phyloP scores from a whole-genome alignment of 2,113 vertebrate genomes.

The Mus spicilegus region DNA sequence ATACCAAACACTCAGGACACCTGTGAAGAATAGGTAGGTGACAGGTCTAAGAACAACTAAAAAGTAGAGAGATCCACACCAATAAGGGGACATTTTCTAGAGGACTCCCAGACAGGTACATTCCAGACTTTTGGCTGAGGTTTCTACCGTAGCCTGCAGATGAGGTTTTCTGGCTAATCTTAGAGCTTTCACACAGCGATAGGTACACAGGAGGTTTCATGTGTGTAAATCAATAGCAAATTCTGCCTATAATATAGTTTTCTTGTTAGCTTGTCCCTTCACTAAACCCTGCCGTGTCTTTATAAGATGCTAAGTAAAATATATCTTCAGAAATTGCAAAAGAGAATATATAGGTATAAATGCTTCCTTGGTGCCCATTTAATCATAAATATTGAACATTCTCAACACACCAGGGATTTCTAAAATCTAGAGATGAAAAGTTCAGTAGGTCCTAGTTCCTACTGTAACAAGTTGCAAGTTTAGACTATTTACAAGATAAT shows the following conservation, averaged over 20 bases:
- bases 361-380: neutral
- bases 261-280: neutral
- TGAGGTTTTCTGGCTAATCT: neutral
- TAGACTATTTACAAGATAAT: neutral
- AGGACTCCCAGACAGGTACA: neutral
- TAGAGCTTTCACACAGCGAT: neutral
- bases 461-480: neutral
- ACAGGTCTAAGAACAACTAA: neutral
- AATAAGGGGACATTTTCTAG: neutral
- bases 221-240: neutral
- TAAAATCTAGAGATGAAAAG: constrained; percentile 11
- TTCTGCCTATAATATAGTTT: neutral
- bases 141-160: neutral
- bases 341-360: neutral
- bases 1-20: neutral
- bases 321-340: constrained; percentile 9
- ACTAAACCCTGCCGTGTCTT: neutral
- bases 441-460: neutral
- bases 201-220: neutral
- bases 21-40: neutral
- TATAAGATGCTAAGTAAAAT: constrained; percentile 11
- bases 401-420: neutral
- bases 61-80: neutral
- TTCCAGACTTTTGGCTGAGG: neutral
- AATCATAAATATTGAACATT: constrained; percentile 9